Base-by-base conservation (phyloP, 1,140 invertebrate species). In the Drosophila lacertosa region DNA sequence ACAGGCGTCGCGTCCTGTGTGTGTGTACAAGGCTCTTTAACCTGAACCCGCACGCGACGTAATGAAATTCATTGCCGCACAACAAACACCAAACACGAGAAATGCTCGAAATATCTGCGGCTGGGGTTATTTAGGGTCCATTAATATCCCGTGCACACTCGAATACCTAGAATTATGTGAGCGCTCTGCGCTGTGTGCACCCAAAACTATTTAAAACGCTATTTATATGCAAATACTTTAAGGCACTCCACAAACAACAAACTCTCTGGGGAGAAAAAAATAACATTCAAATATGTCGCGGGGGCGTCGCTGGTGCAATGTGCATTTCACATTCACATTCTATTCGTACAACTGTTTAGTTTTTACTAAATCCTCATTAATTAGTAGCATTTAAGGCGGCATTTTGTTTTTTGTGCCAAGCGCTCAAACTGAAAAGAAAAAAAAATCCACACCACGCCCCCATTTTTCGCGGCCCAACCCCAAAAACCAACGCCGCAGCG, bases 301-400 rank as follows among this genome's bases (percentile, higher is more conserved):
- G 66, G 48, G 64, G 64, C 59, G 37, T 24, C 62, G 15, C 44
- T 68, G 57, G 40, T 76, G 74, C 70, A 81, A 86, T 88, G 66
- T 48, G 47, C 60, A 62, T 68, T 66, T 83, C 54, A 57, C 42
- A 75, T 66, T 83, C 54, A 57, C 42, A 75, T 78, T 58, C 18
- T 32, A 40, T 29, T 64, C 35, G 44, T 47, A 65, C 50, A 65
- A 70, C 40, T 69, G 66, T 69, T 54, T 70, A 77, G 82, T 88
- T 88, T 89, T 82, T 78, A 89, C 82, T 88, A 88, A 88, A 88
- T 88, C 82, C 82, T 76, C 82, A 88, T 88, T 88, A 88, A 88
- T 88, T 88, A 88, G 82, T 88, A 77, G 82, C 82, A 88, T 88
- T 88, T 89, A 89, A 77, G 60, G 78, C 82, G 74, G 77, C 74